Evolutionary conservation across 2,888 invertebrate genomes (phyloP).

Genomic region (Philonicus albiceps): DNA sequence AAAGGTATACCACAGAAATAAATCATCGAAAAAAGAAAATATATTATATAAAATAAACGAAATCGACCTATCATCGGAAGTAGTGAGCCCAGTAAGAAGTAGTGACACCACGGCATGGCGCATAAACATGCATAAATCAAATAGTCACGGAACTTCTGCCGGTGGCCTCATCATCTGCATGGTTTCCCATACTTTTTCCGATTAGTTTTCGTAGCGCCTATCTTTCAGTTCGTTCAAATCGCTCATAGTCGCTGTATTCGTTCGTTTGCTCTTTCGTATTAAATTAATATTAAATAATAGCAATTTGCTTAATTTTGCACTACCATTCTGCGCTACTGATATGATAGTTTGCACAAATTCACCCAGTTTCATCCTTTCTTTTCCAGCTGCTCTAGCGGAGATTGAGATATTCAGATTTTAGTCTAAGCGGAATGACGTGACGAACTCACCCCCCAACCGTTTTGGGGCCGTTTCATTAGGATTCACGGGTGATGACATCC

Average conservation of each 20-base stretch:
- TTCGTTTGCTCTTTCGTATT: neutral
- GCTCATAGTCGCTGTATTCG: neutral
- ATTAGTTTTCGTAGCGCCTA: neutral
- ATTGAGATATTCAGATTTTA: neutral
- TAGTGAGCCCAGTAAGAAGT: neutral
- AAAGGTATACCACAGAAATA: constrained; percentile 44
- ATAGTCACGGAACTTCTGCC: neutral
- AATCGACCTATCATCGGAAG: neutral
- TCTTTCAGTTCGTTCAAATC: neutral
- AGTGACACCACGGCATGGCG: constrained; percentile 18
- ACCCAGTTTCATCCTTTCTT: neutral
- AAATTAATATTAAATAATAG: neutral
- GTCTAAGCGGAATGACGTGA: neutral
- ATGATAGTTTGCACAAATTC: constrained; percentile 8
- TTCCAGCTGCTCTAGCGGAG: neutral
- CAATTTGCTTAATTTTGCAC: neutral
- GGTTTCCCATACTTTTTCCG: neutral
- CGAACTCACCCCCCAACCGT: neutral
- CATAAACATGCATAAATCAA: constrained; percentile 29
- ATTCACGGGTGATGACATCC: neutral
- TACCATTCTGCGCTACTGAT: neutral
- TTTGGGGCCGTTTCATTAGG: neutral
- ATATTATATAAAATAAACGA: neutral
- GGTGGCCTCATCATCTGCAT: neutral
- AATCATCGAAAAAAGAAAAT: neutral